Evolutionary conservation across 2,113 vertebrate genomes (phyloP).

Genomic region (Gymnarchus niloticus): DNA sequence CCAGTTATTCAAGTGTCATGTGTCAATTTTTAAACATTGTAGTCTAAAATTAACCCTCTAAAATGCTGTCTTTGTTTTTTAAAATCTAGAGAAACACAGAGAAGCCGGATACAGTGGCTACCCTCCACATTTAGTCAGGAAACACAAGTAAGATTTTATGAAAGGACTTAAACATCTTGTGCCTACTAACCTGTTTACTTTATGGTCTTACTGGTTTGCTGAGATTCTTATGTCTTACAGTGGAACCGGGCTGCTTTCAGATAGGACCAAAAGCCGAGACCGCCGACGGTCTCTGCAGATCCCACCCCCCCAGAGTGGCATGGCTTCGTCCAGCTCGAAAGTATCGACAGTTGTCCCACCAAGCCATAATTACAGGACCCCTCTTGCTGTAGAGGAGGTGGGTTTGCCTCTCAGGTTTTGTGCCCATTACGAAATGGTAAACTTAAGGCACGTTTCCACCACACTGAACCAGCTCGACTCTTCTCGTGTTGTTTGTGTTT

Average conservation of each 20-base stretch:
- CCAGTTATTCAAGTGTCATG: neutral
- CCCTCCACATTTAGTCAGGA: slow-evolving; percentile 49
- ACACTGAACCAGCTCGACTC: no score
- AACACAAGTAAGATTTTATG: slow-evolving; percentile 51
- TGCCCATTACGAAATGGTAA: neutral
- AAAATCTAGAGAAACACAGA: slow-evolving; percentile 52
- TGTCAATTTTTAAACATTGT: neutral
- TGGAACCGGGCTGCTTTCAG: slow-evolving; percentile 39
- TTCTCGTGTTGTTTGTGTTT: no score
- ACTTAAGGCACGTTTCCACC: no score
- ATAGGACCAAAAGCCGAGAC: slow-evolving; percentile 47
- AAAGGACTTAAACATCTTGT: neutral
- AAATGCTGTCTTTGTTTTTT: neutral
- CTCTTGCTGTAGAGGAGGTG: slow-evolving; percentile 65
- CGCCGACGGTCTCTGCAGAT: slow-evolving; percentile 55
- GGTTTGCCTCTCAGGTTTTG: neutral
- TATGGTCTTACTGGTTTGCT: neutral
- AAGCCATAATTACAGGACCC: slow-evolving; percentile 54
- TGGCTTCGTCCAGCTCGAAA: slow-evolving; percentile 24
- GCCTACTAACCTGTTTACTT: neutral
- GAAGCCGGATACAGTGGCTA: slow-evolving; percentile 46
- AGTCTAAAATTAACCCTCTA: neutral
- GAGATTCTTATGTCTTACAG: slow-evolving; percentile 28
- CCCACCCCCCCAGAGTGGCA: slow-evolving; percentile 47
- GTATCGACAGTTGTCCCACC: slow-evolving; percentile 21